These are phyloP conservation scores for Bubo blakistoni DNA, from an alignment of 2,113 vertebrate genomes.

Conservation along the genomic window DNA sequence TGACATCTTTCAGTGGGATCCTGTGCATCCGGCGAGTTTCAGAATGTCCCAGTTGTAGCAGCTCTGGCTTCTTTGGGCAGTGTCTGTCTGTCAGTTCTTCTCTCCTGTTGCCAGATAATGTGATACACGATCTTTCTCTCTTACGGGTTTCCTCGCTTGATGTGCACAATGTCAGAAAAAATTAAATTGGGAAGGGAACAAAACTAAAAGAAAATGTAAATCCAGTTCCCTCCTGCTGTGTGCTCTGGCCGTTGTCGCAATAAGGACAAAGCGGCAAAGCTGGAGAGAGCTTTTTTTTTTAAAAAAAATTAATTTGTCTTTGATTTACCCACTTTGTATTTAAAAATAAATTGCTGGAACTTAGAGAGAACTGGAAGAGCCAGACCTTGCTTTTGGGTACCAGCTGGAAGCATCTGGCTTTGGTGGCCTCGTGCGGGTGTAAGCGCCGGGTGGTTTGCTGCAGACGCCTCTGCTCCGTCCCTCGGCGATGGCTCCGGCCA, in stretches of 20 bases:
- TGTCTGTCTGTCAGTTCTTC: not conserved
- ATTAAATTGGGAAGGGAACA: not conserved
- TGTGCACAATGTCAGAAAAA: not conserved
- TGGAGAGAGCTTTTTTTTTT: not conserved
- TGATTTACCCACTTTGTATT: not conserved
- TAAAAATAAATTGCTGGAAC: not conserved
- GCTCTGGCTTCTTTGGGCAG: not conserved
- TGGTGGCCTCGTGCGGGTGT: not conserved
- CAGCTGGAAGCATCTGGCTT: not conserved
- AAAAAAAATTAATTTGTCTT: not conserved
- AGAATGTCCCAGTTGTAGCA: not conserved
- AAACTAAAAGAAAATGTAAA: not conserved
- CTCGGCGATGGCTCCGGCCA: accelerated
- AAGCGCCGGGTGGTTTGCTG: not conserved
- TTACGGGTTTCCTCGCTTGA: not conserved
- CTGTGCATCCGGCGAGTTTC: accelerated
- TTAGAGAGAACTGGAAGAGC: not conserved
- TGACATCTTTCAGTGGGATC: not conserved
- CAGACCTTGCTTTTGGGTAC: not conserved
- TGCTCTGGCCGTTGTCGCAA: accelerated
- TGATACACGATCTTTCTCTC: not conserved
- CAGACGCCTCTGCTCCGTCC: not conserved
- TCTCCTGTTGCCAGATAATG: not conserved
- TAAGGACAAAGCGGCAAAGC: not conserved
- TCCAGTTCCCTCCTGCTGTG: not conserved